phyloP scores from a whole-genome alignment of 35 echinoderm and acorn worm species.

The Apostichopus californicus region DNA sequence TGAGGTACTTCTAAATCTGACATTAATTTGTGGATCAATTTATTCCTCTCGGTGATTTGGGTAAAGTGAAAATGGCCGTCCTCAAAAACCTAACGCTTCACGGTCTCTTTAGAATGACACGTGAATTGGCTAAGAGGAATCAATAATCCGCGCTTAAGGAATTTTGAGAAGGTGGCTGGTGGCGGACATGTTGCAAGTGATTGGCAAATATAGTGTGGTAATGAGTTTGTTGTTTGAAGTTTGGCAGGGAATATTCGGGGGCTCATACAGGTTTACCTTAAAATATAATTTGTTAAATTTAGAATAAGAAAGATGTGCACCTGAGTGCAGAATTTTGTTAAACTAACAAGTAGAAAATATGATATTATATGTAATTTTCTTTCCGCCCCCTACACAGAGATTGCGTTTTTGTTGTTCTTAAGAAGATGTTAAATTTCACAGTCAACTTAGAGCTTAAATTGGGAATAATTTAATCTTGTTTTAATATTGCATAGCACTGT shows the following conservation, averaged over 20 bases:
- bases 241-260: not conserved
- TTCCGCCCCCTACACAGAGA: no score
- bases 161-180: conserved; percentile 1
- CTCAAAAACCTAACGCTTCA: not conserved
- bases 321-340: no score
- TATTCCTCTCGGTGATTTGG: conserved; percentile 21
- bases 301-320: no score
- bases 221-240: not conserved
- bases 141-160: conserved; percentile 30
- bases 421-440: no score
- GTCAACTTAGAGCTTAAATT: no score
- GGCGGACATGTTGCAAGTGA: not conserved
- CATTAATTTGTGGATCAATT: conserved; percentile 43
- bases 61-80: conserved; percentile 26
- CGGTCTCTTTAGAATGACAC: not conserved
- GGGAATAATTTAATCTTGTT: no score
- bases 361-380: no score
- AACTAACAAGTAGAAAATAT: no score
- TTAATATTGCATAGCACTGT: no score
- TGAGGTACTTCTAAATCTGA: conserved; percentile 2
- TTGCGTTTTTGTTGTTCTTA: no score
- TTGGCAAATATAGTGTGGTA: not conserved
- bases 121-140: conserved; percentile 16
- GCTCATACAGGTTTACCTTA: no score
- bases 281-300: no score